phyloP scores from a whole-genome alignment of 2,888 invertebrate genomes.

The Holacanthella duospinosa region DNA sequence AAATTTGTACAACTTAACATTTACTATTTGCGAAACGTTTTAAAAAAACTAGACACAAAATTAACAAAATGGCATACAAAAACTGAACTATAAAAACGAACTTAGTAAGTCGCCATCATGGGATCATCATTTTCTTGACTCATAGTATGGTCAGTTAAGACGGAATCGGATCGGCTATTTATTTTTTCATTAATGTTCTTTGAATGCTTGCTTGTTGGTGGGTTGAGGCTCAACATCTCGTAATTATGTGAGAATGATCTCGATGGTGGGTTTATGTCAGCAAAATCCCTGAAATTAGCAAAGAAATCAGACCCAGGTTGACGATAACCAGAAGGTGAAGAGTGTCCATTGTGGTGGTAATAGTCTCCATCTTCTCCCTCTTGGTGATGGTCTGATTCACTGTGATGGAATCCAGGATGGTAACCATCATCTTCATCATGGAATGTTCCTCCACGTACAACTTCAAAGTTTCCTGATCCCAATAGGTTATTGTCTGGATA shows the following conservation, averaged over 20 bases:
- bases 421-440: slow-evolving; percentile 54
- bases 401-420: slow-evolving; percentile 63
- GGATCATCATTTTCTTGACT: slow-evolving; percentile 26
- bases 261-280: slow-evolving; percentile 74
- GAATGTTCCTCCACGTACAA: slow-evolving; percentile 72
- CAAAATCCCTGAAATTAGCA: slow-evolving; percentile 79
- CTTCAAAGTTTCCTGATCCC: slow-evolving; percentile 76
- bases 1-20: too few species aligned
- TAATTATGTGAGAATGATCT: slow-evolving; percentile 53
- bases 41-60: too few species aligned
- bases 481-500: slow-evolving; percentile 52
- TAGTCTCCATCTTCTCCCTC: slow-evolving; percentile 55
- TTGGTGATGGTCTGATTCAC: slow-evolving; percentile 60
- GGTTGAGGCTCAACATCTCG: slow-evolving; percentile 23
- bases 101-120: slow-evolving; percentile 35
- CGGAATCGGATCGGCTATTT: slow-evolving; percentile 21
- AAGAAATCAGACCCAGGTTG: slow-evolving; percentile 63
- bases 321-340: slow-evolving; percentile 52
- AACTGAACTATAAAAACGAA: background rate
- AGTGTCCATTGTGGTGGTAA: slow-evolving; percentile 49
- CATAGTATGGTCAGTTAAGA: slow-evolving; percentile 13
- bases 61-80: background rate
- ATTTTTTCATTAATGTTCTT: slow-evolving; percentile 33
- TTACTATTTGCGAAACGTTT: too few species aligned
- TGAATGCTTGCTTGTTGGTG: slow-evolving; percentile 20